A percentile compares a stretch with the other conserved stretches of the same genome.
Evolutionary conservation across 37 sponge, comb jelly and placozoan species (phyloP).

Genomic region (Agelas oroides): DNA sequence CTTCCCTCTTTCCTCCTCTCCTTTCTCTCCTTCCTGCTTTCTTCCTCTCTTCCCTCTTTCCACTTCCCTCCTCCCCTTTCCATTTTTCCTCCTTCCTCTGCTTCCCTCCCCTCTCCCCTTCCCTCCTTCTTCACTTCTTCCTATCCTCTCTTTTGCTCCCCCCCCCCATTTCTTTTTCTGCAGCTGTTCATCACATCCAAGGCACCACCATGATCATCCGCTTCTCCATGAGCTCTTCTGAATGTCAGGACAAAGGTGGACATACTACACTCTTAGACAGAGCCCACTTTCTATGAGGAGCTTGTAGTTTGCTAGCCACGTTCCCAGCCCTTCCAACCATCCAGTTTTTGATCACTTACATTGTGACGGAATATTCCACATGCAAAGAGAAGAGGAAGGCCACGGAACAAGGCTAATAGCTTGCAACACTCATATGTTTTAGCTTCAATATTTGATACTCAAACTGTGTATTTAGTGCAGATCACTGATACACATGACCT

Average conservation of each 20-base stretch:
- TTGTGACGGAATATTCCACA: too few relatives aligned
- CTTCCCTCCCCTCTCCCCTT: too few relatives aligned
- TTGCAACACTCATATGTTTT: too few relatives aligned
- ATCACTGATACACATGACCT: too few relatives aligned
- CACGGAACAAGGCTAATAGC: too few relatives aligned
- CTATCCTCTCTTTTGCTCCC: neutral
- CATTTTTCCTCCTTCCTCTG: neutral
- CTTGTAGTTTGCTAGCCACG: too few relatives aligned
- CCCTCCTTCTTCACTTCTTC: neutral
- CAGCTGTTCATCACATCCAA: neutral
- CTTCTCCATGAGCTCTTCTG: constrained; percentile 6
- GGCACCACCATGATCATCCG: neutral
- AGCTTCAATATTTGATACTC: too few relatives aligned
- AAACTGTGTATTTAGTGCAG: too few relatives aligned
- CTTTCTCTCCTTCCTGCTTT: neutral
- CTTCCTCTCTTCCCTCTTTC: neutral
- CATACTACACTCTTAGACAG: neutral
- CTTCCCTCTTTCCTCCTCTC: too few relatives aligned
- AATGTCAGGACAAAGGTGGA: neutral
- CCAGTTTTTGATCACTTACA: too few relatives aligned
- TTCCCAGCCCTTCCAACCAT: too few relatives aligned
- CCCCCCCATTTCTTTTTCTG: neutral
- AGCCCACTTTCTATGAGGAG: neutral
- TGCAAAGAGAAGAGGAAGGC: too few relatives aligned
- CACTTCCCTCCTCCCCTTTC: neutral